Conservation (phyloP, 2,888 invertebrate species). For the Deilephila elpenor region DNA sequence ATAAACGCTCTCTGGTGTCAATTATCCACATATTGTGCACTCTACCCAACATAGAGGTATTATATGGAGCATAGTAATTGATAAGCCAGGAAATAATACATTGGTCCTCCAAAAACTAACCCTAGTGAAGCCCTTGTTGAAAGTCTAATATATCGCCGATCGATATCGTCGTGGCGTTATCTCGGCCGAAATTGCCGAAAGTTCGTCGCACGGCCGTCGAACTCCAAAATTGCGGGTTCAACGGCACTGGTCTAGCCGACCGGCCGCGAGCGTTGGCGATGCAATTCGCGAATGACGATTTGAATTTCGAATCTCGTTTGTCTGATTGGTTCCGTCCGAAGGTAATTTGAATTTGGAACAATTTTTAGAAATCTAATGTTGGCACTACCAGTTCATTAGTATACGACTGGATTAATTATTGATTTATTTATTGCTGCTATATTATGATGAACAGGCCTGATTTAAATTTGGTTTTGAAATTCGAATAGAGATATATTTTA, state of each 20-base stretch:
- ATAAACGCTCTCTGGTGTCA: not conserved
- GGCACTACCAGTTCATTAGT: conserved; percentile 9
- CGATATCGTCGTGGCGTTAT: conserved; percentile 52
- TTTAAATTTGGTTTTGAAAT: conserved; percentile 2
- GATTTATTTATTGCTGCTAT: not conserved
- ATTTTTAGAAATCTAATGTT: conserved; percentile 24
- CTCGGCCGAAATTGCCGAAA: conserved; percentile 40
- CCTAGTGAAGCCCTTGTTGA: conserved; percentile 33
- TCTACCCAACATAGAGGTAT: no score
- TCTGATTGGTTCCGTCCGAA: conserved; percentile 30
- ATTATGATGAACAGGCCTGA: not conserved
- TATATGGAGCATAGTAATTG: no score
- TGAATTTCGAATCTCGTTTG: conserved; percentile 28
- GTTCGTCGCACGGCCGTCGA: conserved; percentile 59
- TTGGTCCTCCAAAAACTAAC: not conserved
- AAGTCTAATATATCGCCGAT: conserved; percentile 51
- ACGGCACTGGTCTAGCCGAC: conserved; percentile 45
- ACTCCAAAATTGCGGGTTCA: conserved; percentile 56
- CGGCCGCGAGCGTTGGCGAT: conserved; percentile 29
- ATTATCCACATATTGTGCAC: no score
- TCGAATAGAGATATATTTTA: not conserved
- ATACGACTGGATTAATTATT: conserved; percentile 14
- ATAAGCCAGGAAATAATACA: not conserved
- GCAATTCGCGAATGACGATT: conserved; percentile 32
- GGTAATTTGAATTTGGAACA: conserved; percentile 25